These are phyloP conservation scores for Rhizomys pruinosus DNA, from an alignment of 2,113 vertebrate species.

Conservation along the genomic window DNA sequence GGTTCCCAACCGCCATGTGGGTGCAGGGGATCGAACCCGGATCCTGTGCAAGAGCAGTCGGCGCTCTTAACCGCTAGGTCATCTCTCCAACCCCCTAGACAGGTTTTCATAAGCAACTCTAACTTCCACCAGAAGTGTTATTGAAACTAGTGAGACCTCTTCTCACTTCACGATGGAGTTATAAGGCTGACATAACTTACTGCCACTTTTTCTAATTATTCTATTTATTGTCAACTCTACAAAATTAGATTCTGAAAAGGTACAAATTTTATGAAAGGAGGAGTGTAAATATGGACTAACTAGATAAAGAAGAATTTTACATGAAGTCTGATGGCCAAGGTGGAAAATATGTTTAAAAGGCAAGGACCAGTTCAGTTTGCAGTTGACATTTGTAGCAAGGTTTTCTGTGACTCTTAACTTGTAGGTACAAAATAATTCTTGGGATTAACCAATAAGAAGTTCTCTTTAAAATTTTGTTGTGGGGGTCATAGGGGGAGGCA, in stretches of 20 bases:
- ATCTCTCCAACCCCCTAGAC: too few relatives aligned
- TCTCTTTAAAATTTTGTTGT: neutral
- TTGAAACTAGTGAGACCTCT: neutral
- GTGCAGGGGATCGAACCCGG: too few relatives aligned
- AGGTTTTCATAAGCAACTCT: neutral
- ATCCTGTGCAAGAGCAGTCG: too few relatives aligned
- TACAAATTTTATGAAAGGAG: neutral
- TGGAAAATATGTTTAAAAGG: neutral
- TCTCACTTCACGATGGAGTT: neutral
- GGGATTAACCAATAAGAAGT: neutral
- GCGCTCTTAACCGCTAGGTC: too few relatives aligned
- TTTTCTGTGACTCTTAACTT: neutral
- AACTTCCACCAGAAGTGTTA: neutral
- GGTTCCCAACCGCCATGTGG: too few relatives aligned
- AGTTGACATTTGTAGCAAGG: neutral
- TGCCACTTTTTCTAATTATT: neutral
- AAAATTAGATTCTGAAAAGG: neutral
- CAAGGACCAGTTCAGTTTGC: neutral
- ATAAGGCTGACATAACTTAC: neutral
- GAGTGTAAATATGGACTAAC: neutral
- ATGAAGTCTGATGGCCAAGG: neutral
- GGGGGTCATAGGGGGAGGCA: too few relatives aligned
- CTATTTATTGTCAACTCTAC: too few relatives aligned
- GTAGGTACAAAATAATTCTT: neutral
- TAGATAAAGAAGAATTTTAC: neutral